A percentile compares a stretch with the other conserved stretches of the same genome.
phyloP scores from a whole-genome alignment of 2,888 invertebrate genomes.

The Amphimallon solstitiale region DNA sequence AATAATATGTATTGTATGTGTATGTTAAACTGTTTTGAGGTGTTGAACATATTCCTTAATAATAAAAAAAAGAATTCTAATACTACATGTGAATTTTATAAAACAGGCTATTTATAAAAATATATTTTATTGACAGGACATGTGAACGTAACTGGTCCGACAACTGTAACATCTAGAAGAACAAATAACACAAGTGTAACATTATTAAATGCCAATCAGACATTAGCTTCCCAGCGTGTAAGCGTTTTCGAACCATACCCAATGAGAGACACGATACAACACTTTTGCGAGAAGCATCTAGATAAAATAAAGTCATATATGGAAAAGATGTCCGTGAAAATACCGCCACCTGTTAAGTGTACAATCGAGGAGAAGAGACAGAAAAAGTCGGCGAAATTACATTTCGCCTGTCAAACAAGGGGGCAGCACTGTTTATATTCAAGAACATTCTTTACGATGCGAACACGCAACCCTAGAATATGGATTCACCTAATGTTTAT shows the following conservation, averaged over 20 bases:
- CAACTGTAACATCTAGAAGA: constrained; percentile 70
- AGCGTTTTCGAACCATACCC: constrained; percentile 90
- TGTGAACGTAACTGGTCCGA: constrained; percentile 70
- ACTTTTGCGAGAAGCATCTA: constrained; percentile 95
- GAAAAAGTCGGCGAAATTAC: constrained; percentile 86
- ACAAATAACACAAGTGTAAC: constrained; percentile 83
- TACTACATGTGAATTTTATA: no score
- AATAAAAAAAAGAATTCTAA: no score
- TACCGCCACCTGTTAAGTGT: constrained; percentile 93
- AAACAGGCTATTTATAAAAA: neutral
- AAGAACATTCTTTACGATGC: constrained; percentile 80
- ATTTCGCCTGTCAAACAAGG: constrained; percentile 89
- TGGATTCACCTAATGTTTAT: constrained; percentile 98
- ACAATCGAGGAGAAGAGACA: constrained; percentile 91
- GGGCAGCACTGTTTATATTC: constrained; percentile 89
- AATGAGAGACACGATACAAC: constrained; percentile 92
- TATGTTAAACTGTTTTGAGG: no score
- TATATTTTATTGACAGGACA: constrained; percentile 51
- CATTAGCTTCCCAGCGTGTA: constrained; percentile 68
- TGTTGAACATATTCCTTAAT: no score
- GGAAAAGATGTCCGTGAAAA: constrained; percentile 83
- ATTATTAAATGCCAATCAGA: constrained; percentile 71
- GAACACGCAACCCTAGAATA: constrained; percentile 82
- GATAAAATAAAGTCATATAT: constrained; percentile 92
- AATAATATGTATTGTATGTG: no score